These are phyloP conservation scores for Contarinia nasturtii DNA, from an alignment of 1,140 invertebrate species.

Conservation along the genomic window DNA sequence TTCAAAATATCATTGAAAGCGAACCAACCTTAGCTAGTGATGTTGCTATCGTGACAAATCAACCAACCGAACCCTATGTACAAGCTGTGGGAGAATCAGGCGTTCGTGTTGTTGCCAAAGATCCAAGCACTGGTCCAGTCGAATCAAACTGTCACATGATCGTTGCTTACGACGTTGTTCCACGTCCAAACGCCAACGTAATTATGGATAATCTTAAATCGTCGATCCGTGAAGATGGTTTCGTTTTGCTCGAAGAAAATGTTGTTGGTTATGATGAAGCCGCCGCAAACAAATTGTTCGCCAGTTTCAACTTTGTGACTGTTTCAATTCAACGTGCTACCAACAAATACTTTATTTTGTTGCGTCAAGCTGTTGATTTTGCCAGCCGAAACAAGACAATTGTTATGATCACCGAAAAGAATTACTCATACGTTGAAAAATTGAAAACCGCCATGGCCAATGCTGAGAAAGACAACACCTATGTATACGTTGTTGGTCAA, in stretches of 20 bases:
- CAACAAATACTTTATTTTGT: constrained; percentile 35
- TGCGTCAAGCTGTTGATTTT: constrained; percentile 28
- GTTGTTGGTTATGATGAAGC: constrained; percentile 28
- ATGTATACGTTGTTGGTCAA: constrained; percentile 51
- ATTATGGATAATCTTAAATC: constrained; percentile 34
- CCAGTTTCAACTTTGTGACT: constrained; percentile 26
- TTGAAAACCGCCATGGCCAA: constrained; percentile 49
- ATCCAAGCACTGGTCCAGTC: constrained; percentile 28
- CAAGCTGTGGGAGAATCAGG: constrained; percentile 19
- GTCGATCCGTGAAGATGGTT: constrained; percentile 50
- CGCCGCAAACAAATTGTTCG: constrained; percentile 19
- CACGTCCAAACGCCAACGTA: constrained; percentile 25
- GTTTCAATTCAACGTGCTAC: constrained; percentile 27
- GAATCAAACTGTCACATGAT: constrained; percentile 46
- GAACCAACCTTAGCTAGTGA: constrained; percentile 48
- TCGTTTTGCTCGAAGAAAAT: constrained; percentile 58
- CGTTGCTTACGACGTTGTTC: constrained; percentile 37
- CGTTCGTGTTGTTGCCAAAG: constrained; percentile 34
- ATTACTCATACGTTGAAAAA: constrained; percentile 62
- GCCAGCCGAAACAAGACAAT: constrained; percentile 13
- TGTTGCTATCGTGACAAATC: constrained; percentile 28
- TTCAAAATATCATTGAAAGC: constrained; percentile 37
- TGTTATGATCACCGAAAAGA: constrained; percentile 37
- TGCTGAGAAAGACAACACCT: constrained; percentile 31
- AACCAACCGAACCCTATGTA: constrained; percentile 25